Percentiles rank a stretch among this genome's conserved stretches.
These are phyloP conservation scores for Passer domesticus DNA, from an alignment of 2,113 vertebrate genomes.

Conservation along the genomic window DNA sequence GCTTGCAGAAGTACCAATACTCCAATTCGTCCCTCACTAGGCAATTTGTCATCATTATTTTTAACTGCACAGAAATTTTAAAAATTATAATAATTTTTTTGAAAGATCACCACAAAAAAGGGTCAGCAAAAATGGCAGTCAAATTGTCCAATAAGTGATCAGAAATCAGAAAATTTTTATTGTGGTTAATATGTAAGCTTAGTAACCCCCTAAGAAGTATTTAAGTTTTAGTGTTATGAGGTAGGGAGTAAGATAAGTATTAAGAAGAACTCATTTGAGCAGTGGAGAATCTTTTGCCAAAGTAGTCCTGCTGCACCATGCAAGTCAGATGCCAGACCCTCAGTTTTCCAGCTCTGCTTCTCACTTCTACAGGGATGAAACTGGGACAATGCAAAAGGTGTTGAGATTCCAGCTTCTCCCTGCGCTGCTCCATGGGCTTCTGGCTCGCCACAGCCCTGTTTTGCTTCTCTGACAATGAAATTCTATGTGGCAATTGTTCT, in stretches of 20 bases:
- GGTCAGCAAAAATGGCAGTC: background rate
- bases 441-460: background rate
- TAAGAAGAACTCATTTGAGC: background rate
- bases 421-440: accelerated
- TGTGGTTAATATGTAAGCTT: background rate
- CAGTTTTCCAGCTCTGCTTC: background rate
- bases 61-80: background rate
- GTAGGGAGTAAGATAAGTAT: too few species aligned
- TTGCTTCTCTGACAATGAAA: background rate
- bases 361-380: background rate
- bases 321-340: background rate
- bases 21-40: background rate
- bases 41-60: background rate
- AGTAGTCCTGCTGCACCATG: background rate
- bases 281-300: background rate
- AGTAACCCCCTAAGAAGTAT: background rate
- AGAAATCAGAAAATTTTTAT: background rate
- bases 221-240: background rate
- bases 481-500: background rate
- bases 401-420: background rate
- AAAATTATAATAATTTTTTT: background rate
- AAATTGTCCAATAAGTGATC: background rate
- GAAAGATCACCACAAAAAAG: background rate
- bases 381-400: accelerated
- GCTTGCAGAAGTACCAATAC: background rate